Conservation (phyloP, 2,113 vertebrate genomes). For the Elephantulus edwardii region DNA sequence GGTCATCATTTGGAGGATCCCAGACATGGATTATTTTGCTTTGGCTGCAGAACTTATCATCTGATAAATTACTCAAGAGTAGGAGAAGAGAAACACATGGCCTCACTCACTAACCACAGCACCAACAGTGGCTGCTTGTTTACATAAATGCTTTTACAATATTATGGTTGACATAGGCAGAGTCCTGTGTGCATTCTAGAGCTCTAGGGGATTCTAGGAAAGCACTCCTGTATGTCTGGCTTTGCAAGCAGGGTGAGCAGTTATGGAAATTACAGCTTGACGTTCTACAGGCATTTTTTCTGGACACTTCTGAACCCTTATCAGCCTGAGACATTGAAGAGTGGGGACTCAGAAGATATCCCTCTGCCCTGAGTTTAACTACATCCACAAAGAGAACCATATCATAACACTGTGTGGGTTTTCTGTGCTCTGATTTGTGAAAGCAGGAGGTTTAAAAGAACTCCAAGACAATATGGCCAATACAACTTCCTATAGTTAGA, state of each 20-base stretch:
- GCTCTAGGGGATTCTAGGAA: neutral
- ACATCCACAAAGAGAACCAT: neutral
- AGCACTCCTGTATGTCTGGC: neutral
- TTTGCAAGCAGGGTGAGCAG: neutral
- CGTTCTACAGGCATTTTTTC: neutral
- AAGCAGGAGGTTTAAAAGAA: neutral
- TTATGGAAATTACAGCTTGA: neutral
- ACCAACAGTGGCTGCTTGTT: accelerated
- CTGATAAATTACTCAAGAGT: constrained; percentile 73
- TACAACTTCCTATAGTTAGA: neutral
- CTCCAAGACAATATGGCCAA: neutral
- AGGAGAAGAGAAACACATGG: constrained; percentile 52
- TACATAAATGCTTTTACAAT: accelerated
- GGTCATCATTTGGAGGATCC: constrained; percentile 67
- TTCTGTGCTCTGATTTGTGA: no score
- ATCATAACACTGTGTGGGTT: neutral
- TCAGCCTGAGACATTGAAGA: neutral
- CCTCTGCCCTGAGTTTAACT: neutral
- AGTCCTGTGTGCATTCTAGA: neutral
- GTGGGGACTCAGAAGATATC: neutral
- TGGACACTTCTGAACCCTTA: neutral
- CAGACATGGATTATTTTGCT: constrained; percentile 61
- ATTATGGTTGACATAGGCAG: neutral
- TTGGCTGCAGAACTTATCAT: constrained; percentile 66
- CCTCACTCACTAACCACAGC: neutral